Base-by-base conservation (phyloP, 2,113 vertebrate species). In the Sylvicapra grimmia region DNA sequence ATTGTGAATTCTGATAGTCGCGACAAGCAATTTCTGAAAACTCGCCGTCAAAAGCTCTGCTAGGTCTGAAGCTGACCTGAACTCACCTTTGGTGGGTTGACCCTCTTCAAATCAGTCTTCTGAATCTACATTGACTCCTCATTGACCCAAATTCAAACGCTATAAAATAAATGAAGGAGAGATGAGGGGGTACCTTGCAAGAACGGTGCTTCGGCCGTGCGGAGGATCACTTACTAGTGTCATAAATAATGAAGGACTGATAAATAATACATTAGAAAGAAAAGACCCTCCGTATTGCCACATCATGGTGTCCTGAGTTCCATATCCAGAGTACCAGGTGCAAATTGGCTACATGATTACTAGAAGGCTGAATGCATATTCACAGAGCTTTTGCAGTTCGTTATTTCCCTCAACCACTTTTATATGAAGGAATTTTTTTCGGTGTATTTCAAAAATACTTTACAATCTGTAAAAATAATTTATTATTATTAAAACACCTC, bases 191-290 rank as follows among this genome's bases (percentile, higher is more conserved):
- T 53, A 68, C 40, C 29, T 90, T n/a, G 61, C 68, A 89, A 92
- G 59, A 86, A 89, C 12, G 58, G 89, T 87, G 96, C 72, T 56
- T 54, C 72, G 6, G 86, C 63, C 93, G 44, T 15, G n/a, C 44
- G 11, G n/a, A 85, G 96, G 94, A 95, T 98, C 97, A 58, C 85
- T 97, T 96, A 92, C 95, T 13, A 47, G 61, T 2, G 0, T 68
- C 63, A 27, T 98, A 65, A 98, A 98, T 98, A 98, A 98, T 97
- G 97, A 98, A 98, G 51, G 80, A 31, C 58, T 49, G 33, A 88
- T 98, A 84, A 97, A 97, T 98, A 97, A 97, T 90, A 83, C 49
- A 98, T 82, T 27, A 53, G 92, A 82, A 95, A 95, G 94, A 90
- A 96, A 96, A 96, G 96, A 87, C 97, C 86, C 94, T 98, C 58